Evolutionary conservation across 2,888 invertebrate species (phyloP), one percentile per base, ranked within the genome.

Genomic region (Andrena haemorrhoa): DNA sequence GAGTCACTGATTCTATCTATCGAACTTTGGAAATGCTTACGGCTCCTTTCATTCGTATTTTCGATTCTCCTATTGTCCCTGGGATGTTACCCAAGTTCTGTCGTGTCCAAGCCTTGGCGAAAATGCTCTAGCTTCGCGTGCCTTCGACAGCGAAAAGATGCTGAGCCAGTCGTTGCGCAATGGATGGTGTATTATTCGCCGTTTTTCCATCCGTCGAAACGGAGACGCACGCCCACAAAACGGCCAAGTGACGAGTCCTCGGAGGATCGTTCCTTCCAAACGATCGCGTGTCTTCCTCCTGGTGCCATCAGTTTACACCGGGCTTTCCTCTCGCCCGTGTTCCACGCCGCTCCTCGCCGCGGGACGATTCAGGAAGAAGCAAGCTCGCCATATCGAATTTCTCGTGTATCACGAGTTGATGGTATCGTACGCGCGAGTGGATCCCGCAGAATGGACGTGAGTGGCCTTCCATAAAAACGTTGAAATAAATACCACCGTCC

Each of bases 91-190:
- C 58, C 23, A 2, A 16, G 10, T 68, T 26, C 35, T 10, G 10
- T 53, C 29, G 4, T n/a, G 41, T 29, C 12, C 47, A 47, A 26
- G 26, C 68, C 26, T 49, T 58, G 35, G 56, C 31, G 20, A 61
- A 65, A 56, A 47, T 51, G 31, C 60, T 31, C 16, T 29, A 66
- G n/a, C 41, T 35, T 87, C 26, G 85, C 86, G 84, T 89, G 86
- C 71, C 71, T 83, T 76, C 60, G 70, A 23, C 72, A 41, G 41
- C 60, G 16, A 41, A 80, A 83, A 87, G 70, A 79, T 86, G 89
- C 89, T 86, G 88, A 89, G 89, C 84, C 75, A 89, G 82, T 71
- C 49, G 87, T 90, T 90, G 88, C 78, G 83, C 85, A 89, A 89
- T 35, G 71, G 33, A 65, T 31, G 29, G 47, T 29, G 3, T 63